Base-by-base conservation (phyloP, 2,888 invertebrate genomes). In the Tiphia femorata region DNA sequence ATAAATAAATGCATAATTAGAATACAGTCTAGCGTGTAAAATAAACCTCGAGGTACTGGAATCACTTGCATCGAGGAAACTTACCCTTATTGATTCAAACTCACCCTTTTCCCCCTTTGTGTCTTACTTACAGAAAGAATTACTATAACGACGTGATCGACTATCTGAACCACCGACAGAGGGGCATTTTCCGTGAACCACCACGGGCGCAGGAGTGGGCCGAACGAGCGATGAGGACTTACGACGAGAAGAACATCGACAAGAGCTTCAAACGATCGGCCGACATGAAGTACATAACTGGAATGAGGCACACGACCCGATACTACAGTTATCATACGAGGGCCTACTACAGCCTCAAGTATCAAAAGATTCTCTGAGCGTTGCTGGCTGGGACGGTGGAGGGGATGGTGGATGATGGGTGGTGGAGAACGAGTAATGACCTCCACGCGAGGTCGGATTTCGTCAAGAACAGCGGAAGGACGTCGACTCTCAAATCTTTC, bases 91-190 rank as follows among this genome's bases (percentile, higher is more conserved):
- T n/a, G n/a, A n/a, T n/a, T n/a, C n/a, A n/a, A n/a, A n/a, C n/a
- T n/a, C n/a, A n/a, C n/a, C n/a, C n/a, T n/a, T n/a, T n/a, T n/a
- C n/a, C n/a, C n/a, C n/a, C n/a, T n/a, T 14, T 12, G 7, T 35
- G 7, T 8, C 35, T 30, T 49, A 19, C 49, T 57, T 58, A 3
- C 49, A 84, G 91, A 85, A 89, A 90, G 84, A 94, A 92, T 85
- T 95, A 95, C 83, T 95, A 94, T 84, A 90, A 94, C 79, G 94
- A 94, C 80, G 90, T 93, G 58, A 92, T 95, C 82, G 90, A 91
- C 77, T 95, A 91, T 85, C 84, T 95, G 84, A 91, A 95, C 82
- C 89, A 91, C 78, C 88, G 92, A 72, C 88, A 90, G 83, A 86
- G 87, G 67, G 94, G 94, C 0, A 77, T 89, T 46, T 84, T 82